Evolutionary conservation across 2,797 vertebrate species (phyloP).

Genomic region (Ptychobarbus kaznakovi): DNA sequence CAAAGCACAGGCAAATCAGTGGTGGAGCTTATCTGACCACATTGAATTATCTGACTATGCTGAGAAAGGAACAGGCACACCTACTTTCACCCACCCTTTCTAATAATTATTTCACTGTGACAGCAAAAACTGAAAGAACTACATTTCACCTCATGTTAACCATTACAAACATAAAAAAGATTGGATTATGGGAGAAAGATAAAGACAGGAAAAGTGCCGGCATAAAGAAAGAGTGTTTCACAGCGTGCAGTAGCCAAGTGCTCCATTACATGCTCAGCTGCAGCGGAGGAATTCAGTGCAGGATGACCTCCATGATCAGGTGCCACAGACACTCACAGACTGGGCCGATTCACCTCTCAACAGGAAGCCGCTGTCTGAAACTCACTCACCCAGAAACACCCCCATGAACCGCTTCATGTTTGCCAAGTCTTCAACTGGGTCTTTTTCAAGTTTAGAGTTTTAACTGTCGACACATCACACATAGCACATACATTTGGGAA

Average conservation of each 20-base stretch:
- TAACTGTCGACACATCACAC: not conserved
- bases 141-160: not conserved
- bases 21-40: constrained; percentile 56
- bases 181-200: not conserved
- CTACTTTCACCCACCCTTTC: constrained; percentile 15
- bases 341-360: constrained; percentile 14
- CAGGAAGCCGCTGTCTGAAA: constrained; percentile 25
- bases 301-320: constrained; percentile 62
- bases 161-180: not conserved
- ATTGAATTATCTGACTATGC: constrained; percentile 56
- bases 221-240: constrained; percentile 8
- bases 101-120: not conserved
- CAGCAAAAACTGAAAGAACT: constrained; percentile 1
- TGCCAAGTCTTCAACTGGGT: not conserved
- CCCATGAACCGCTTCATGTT: not conserved
- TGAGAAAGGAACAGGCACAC: constrained; percentile 26
- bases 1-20: constrained; percentile 63
- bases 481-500: not conserved
- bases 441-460: not conserved
- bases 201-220: constrained; percentile 13
- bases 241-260: constrained; percentile 61
- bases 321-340: constrained; percentile 26
- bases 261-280: constrained; percentile 74
- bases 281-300: constrained; percentile 71
- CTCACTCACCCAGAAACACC: constrained; percentile 1